These are phyloP conservation scores for Plectropomus leopardus DNA, from an alignment of 2,113 vertebrate genomes.

Conservation along the genomic window DNA sequence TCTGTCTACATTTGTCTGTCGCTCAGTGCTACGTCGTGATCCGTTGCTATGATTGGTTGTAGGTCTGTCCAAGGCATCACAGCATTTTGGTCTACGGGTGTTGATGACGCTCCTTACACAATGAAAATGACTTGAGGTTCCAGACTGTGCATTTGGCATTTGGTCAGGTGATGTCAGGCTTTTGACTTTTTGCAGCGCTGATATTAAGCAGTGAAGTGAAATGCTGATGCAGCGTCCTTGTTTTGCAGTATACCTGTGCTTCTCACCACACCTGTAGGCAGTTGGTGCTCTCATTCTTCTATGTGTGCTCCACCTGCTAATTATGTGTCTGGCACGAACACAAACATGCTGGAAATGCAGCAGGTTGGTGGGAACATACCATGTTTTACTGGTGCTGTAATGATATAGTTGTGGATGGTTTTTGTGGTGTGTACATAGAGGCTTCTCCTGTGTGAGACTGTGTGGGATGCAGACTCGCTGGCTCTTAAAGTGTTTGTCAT, in stretches of 20 bases:
- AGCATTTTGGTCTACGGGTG: no score
- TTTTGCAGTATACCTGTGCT: conserved; percentile 8
- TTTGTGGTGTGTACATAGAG: not conserved
- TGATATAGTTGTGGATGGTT: not conserved
- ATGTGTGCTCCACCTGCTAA: conserved; percentile 21
- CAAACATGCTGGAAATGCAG: conserved; percentile 6
- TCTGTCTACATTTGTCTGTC: no score
- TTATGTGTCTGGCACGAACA: conserved; percentile 12
- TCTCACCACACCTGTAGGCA: not conserved
- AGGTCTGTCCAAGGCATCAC: no score
- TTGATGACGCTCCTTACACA: no score
- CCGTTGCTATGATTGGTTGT: no score
- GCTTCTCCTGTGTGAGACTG: not conserved
- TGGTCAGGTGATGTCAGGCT: no score
- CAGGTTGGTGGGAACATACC: not conserved
- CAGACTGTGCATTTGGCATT: no score
- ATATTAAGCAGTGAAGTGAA: not conserved
- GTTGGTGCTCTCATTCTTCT: not conserved
- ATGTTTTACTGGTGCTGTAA: not conserved
- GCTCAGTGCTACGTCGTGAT: no score
- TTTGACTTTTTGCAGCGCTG: not conserved
- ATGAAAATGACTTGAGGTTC: no score
- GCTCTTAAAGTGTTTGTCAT: not conserved
- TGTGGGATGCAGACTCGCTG: not conserved
- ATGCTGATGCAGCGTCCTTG: not conserved